Evolutionary conservation across 2,113 vertebrate genomes (phyloP), one percentile per base, ranked within the genome.

Genomic region (Seriola dumerili): DNA sequence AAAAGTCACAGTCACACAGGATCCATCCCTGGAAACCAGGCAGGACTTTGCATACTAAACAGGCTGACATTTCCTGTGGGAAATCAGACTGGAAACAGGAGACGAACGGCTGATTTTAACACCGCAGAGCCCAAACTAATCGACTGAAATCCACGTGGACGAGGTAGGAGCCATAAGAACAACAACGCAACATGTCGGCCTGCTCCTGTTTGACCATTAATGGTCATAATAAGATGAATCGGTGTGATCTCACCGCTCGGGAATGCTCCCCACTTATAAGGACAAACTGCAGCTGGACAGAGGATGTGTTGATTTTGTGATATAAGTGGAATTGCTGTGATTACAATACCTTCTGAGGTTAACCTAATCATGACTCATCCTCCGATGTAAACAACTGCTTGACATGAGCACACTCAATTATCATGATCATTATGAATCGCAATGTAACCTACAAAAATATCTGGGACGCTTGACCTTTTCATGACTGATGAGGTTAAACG

Each of bases 121-220:
- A 4, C 48, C 14, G 19, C 13, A 0, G 8, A 16, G 29, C 48
- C 59, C 52, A 59, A 78, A 73, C 38, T 1, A 50, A 46, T 32
- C 61, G 32, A 64, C 54, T 10, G 4, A 5, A 52, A 76, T 54
- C 72, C 42, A 40, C 3, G 12, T 4, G 5, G 1, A 65, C 80
- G 68, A 61, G 61, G 80, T 21, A 11, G 42, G 14, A 82, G 78
- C 52, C 55, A 67, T 65, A 79, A 83, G 76, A 66, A 52, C 54
- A 55, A 67, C 80, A 65, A 42, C 34, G 8, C 23, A 21, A 50
- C 12, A 38, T 0, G 32, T 64, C 29, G 14, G 19, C 58, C 50
- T 11, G 40, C 40, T 52, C 14, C 75, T 21, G 34, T 42, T 61
- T 86, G 36, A 74, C 91, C 93, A 92, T 91, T 79, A 68, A 92